Evolutionary conservation across 2,113 vertebrate genomes (phyloP).

Genomic region (Falcunculus frontatus): DNA sequence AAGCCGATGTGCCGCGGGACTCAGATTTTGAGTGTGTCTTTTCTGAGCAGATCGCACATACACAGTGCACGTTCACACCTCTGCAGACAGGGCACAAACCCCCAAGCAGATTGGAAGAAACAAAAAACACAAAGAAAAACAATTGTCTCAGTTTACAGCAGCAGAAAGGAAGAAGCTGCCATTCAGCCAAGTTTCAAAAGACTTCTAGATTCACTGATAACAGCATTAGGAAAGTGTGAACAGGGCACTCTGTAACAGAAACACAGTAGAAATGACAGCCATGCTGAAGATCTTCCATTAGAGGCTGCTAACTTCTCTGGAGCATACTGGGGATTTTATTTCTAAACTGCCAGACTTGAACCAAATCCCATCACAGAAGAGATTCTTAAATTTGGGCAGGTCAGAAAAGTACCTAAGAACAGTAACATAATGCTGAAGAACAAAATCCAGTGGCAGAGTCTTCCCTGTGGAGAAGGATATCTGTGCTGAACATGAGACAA

Average conservation of each 20-base stretch:
- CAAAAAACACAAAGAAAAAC: neutral
- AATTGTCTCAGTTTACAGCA: neutral
- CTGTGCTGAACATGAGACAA: neutral
- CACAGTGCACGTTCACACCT: fast-evolving
- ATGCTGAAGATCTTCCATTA: neutral
- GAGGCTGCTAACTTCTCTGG: neutral
- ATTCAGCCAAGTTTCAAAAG: neutral
- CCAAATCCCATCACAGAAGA: neutral
- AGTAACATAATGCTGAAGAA: neutral
- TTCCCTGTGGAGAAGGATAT: neutral
- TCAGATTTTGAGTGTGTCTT: neutral
- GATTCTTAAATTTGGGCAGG: neutral
- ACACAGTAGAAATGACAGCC: neutral
- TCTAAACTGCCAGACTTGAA: neutral
- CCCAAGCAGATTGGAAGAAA: neutral
- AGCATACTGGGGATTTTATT: neutral
- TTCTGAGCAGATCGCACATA: fast-evolving
- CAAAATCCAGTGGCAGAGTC: neutral
- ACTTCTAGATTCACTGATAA: neutral
- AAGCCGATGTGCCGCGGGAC: fast-evolving
- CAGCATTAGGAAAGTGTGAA: neutral
- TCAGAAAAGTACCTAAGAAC: neutral
- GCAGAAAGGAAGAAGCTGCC: neutral
- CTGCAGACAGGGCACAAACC: neutral
- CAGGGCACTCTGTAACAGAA: neutral